Evolutionary conservation across 1,140 invertebrate genomes (phyloP), one percentile per base, ranked within the genome.

Genomic region (Zaprionus gabonicus): DNA sequence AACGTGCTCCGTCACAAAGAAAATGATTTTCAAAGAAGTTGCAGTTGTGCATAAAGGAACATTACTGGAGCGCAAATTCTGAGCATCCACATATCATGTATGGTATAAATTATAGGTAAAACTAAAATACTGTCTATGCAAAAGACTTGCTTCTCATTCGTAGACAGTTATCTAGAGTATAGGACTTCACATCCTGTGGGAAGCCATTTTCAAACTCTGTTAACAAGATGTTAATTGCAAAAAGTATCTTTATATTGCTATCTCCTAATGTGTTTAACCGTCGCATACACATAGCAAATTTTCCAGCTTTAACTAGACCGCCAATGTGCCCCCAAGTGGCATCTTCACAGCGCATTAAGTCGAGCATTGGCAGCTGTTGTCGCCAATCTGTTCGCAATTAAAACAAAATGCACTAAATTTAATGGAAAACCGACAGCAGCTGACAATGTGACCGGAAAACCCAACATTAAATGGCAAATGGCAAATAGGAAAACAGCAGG

Each of bases 401-500:
- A 72, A 58, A 51, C 55, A 62, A 60, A 76, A 71, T 64, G 55
- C 84, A 84, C 81, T 79, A 81, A 90, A 87, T 88, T 81, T 69
- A 88, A 88, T 88, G 78, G 63, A 59, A 77, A 76, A 71, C 34
- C 51, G 46, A 65, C 46, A 60, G 4, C 57, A 57, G 41, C 25
- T 71, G 72, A 46, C 72, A 63, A 66, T 67, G 53, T 46, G 59
- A 63, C 53, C 82, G 83, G 78, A 88, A 87, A 87, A 87, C 75
- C 67, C 80, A 67, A 77, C 83, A 87, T 87, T 88, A 88, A 87
- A 88, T 78, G 78, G 55, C 83, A 87, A 87, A 88, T 74, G 78
- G 57, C 75, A 71, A 66, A 88, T 74, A 80, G 57, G 71, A 71
- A 66, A 55, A 41, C 7, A 58, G 41, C 28, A 68, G 9, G 9